Evolutionary conservation across 2,888 invertebrate genomes (phyloP), one percentile per base, ranked within the genome.

Genomic region (Ellobium chinense): DNA sequence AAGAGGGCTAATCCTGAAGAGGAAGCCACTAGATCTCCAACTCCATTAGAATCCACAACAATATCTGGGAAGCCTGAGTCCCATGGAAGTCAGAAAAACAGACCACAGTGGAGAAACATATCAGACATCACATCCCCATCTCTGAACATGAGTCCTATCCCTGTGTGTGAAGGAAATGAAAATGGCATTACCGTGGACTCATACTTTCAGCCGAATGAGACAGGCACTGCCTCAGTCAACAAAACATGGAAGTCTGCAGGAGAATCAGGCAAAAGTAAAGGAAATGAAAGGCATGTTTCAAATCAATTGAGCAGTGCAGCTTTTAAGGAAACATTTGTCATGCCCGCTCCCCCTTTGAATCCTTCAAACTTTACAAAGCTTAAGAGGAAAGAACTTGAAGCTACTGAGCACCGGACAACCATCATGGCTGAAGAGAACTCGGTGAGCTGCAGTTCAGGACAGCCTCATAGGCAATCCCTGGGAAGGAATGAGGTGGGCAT

Each of bases 141-240:
- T 1, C 56, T 83, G 27, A 81, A 76, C 37, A 83, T 83, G 83
- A 85, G 85, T 58, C 85, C 85, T 39, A 85, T 85, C 34, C 83
- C 85, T 27, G 46, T 74, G 27, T 76, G 7, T 58, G 81, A 78
- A 14, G 82, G 76, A n/a, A 77, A 54, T 60, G 82, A 81, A 37
- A 75, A 82, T 62, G 79, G 78, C 21, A 36, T 77, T 14, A 72
- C 65, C 34, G 29, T 85, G 21, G 84, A 85, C 72, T 84, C 85
- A 18, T 84, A 82, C 54, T 82, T 65, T 54, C 66, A 76, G 39
- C 36, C 65, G 37, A 66, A 80, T 68, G 80, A 80, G 27, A 74
- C 74, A 54, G 21, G 39, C 31, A 34, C 29, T 34, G 24, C 29
- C 1, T 21, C 63, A 36, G 2, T 46, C 18, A 46, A 12, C 18